Evolutionary conservation across 1,140 invertebrate genomes (phyloP), one percentile per base, ranked within the genome.

Genomic region (Spodoptera frugiperda): DNA sequence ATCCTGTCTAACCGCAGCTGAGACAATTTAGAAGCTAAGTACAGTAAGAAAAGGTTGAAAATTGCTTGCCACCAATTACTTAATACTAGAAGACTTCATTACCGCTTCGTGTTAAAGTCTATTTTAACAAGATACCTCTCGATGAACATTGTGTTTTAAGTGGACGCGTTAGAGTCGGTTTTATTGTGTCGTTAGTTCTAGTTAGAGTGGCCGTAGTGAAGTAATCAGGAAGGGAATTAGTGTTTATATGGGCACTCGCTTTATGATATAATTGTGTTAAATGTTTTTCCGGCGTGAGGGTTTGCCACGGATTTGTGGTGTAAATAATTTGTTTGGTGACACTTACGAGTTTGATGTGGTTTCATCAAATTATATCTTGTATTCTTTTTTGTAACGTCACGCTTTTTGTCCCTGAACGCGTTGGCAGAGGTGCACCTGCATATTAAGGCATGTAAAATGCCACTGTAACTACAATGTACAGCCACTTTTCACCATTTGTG

Each of bases 191-290:
- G 44, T 55, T 10, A 46, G 54, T 17, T 72, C 53, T 57, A 15
- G 68, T 55, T 71, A 55, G 6, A 11, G 44, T 44, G 30, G 68
- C 21, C 53, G 33, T 72, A 55, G 68, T 54, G 68, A 72, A 54
- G 68, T 72, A 72, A 72, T 72, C 68, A 72, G 68, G 33, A 57
- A 72, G 46, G 68, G 53, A 72, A 72, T 72, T 72, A 72, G 53
- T 72, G 51, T 72, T 72, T 72, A 72, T 72, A 72, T 53, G 53
- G 68, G 53, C 25, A 33, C 53, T 57, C 51, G 53, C 51, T 57
- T 72, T 57, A 72, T 72, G 68, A 57, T 57, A 72, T 72, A 72
- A 72, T 72, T 54, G 68, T 57, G 68, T 72, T 30, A 25, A 46
- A 51, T 68, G 46, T 68, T 68, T 72, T 57, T 72, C 39, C 46